Base-by-base conservation (phyloP, 2,113 vertebrate genomes). In the Ictalurus furcatus region DNA sequence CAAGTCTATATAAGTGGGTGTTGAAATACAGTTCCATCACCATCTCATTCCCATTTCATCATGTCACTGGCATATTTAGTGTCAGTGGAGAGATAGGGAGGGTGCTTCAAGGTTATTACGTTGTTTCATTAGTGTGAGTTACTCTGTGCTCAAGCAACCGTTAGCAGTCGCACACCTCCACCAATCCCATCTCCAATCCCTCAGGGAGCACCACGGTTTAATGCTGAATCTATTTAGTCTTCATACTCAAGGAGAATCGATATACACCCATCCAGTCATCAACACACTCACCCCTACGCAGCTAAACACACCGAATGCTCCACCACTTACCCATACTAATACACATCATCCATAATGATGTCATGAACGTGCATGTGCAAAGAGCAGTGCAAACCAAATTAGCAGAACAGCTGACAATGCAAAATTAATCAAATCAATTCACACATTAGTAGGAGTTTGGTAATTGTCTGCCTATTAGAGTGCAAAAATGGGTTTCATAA, bases 171-270 rank as follows among this genome's bases (percentile, higher is more conserved):
- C 54, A 52, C 37, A 61, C 19, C 37, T 79, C 86, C 48, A 30
- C 44, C 59, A 65, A 74, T 86, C 67, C 59, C 56, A 34, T 65
- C 40, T 65, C 44, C 81, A 56, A 71, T 83, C 79, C 87, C 85
- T 69, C n/a, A 90, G 63, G 81, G 89, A 88, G 89, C 88, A 23
- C 84, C 81, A 89, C 48, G 76, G 85, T 44, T 80, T 85, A 93
- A 92, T 59, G 88, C 82, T 89, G 85, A 88, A 91, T 63, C 67
- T 84, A 90, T 94, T 92, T 91, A 89, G 56, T 16, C 58, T 6
- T 79, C 89, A 63, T 74, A 48, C 84, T 88, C 85, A 93, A 92
- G 90, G 90, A 88, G 86, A 92, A 91, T 92, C 89, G n/a, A 93
- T 91, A 92, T 13, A 90, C 80, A 76, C 69, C 56, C 52, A 78